Base-by-base conservation (phyloP, 2,888 invertebrate genomes). In the Oscheius sp. region DNA sequence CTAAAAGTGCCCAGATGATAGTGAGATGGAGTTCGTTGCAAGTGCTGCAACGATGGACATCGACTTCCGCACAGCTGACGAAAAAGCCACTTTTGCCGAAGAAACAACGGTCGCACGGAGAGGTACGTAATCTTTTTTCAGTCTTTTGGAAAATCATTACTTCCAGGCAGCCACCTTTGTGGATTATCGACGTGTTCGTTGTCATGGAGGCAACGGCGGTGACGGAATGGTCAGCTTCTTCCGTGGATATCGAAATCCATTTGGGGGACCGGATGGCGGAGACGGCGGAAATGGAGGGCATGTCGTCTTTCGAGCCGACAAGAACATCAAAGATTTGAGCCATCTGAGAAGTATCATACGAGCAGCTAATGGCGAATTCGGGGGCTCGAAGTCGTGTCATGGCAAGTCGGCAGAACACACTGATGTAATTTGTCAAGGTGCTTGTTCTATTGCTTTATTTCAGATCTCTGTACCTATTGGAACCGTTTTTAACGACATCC, bases 251-350 rank as follows among this genome's bases (percentile, higher is more conserved):
- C 92, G 92, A 71, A 96, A 96, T 86, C 96, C 96, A 79, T 92
- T 92, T 74, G 98, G 95, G 0, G 97, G 97, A 0, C 97, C 96
- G 0, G 95, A 96, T 90, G 97, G 96, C 0, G 98, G 97, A 0
- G 96, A 98, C 90, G 99, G 98, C 0, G 99, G 99, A 0, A 93
- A 87, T 66, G 93, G 87, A 2, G 87, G 86, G 11, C 87, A 87
- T 66, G 83, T 87, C 42, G 75, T 87, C 42, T 85, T 87, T 58
- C 63, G 74, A 79, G 86, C 86, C 0, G 76, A 81, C 53, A 71
- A 74, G 21, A 75, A 79, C 35, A 75, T 75, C 2, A 83, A 80
- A 60, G 88, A 88, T 74, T 76, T 88, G 7, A 82, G 86, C 13
- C 80, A 81, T 35, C 62, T 88, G n/a, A 58, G 75, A 32, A 75